phyloP scores from a whole-genome alignment of 2,888 invertebrate genomes.

The Osedax fenrisi region DNA sequence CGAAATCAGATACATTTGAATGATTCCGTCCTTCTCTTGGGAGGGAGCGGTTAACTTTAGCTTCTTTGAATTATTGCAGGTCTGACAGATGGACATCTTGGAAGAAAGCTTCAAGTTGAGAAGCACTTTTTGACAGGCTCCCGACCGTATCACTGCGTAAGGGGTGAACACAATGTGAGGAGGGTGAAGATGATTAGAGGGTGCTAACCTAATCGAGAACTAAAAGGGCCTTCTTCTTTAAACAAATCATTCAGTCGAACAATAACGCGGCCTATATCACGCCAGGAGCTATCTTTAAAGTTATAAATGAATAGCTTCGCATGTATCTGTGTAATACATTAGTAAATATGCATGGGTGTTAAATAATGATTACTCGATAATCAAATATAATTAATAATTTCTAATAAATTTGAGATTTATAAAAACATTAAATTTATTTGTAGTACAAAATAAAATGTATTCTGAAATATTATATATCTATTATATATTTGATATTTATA shows the following conservation, averaged over 20 bases:
- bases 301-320: neutral
- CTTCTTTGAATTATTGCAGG: no score
- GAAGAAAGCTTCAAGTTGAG: neutral
- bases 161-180: no score
- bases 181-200: no score
- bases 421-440: no score
- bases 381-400: no score
- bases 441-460: no score
- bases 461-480: neutral
- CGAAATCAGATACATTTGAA: slow-evolving; percentile 75
- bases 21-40: slow-evolving; percentile 54
- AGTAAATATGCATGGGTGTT: no score
- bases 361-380: no score
- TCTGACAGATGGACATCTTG: neutral
- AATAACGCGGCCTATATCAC: neutral
- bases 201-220: neutral
- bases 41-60: slow-evolving; percentile 54
- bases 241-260: neutral
- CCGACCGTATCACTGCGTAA: neutral
- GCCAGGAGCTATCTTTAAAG: neutral
- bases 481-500: neutral
- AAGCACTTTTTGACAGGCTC: neutral
- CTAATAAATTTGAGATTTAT: no score
- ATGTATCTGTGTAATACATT: neutral
- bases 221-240: neutral